Conservation (phyloP, 2,888 invertebrate species). For the Aleiodes testaceus region DNA sequence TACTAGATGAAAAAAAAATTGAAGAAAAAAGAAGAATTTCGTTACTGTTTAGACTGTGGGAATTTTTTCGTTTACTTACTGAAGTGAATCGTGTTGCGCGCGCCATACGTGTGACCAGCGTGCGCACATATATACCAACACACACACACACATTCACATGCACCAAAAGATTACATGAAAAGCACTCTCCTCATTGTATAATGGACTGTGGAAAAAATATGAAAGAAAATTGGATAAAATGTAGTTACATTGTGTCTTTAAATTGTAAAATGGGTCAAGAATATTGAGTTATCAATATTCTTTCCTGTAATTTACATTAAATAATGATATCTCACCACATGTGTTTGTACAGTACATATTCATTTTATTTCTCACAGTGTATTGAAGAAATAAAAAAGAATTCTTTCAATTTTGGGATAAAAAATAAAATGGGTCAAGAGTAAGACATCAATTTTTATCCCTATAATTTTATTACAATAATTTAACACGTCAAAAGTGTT, state of each 20-base stretch:
- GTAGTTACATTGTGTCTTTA: no score
- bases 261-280: no score
- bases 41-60: conserved; percentile 49
- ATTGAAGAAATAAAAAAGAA: no score
- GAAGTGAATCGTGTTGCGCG: conserved; percentile 61
- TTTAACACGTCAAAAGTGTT: no score
- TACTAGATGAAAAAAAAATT: neutral
- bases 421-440: neutral
- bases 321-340: no score
- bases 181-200: neutral
- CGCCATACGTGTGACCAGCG: conserved; percentile 71
- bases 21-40: conserved; percentile 28
- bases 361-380: no score
- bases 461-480: neutral
- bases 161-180: conserved; percentile 21
- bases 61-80: conserved; percentile 41
- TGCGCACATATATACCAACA: conserved; percentile 59
- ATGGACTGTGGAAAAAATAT: neutral
- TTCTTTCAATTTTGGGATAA: no score
- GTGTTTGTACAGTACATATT: no score
- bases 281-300: no score
- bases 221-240: neutral
- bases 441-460: neutral
- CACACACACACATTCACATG: conserved; percentile 30
- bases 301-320: no score